Evolutionary conservation across 2,888 invertebrate genomes (phyloP), one percentile per base, ranked within the genome.

Genomic region (Apoda limacodes): DNA sequence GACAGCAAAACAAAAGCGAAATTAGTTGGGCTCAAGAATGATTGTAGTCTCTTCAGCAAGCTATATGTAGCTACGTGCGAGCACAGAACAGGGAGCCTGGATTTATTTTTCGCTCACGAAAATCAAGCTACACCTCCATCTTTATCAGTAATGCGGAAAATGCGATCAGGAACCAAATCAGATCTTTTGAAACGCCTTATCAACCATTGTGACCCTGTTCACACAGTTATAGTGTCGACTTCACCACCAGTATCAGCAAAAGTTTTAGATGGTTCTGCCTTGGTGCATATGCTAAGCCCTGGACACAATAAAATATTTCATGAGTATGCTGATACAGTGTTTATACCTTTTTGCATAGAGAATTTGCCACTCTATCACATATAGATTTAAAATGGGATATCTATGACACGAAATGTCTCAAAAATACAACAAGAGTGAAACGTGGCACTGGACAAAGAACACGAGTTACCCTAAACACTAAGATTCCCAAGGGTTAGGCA

Each of bases 41-140:
- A 28, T 9, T 22, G 28, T 9, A 22, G 28, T 5, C 22, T 28
- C 1, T 28, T 28, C 7, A 28, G 28, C 13, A 20, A 13, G 9
- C 9, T 28, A 2, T 22, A 28, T 9, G 22, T 28, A 6, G 28
- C 28, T 5, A 28, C 28, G 6, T 22, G 28, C 5, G 28, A 28
- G 13, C 21, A 28, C 21, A 21, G 28, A 13, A 7, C 20, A 22
- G 28, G 28, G 2, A 7, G 14, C 7, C 17, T 22, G 2, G 22
- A 28, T 3, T 3, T 10, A 2, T 28, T 28, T 22, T 28, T 28
- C 10, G 21, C 28, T 4, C 28, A 28, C 9, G 28, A 28, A 28
- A 28, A 28, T 7, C 28, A 28, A 28, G 7, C 9, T 5, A 21
- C 5, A 10, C 28, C 14, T 5, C 21, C 28, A 22, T 4, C 28